These are phyloP conservation scores for Xylocopa sonorina DNA, from an alignment of 1,140 invertebrate genomes.

Conservation along the genomic window DNA sequence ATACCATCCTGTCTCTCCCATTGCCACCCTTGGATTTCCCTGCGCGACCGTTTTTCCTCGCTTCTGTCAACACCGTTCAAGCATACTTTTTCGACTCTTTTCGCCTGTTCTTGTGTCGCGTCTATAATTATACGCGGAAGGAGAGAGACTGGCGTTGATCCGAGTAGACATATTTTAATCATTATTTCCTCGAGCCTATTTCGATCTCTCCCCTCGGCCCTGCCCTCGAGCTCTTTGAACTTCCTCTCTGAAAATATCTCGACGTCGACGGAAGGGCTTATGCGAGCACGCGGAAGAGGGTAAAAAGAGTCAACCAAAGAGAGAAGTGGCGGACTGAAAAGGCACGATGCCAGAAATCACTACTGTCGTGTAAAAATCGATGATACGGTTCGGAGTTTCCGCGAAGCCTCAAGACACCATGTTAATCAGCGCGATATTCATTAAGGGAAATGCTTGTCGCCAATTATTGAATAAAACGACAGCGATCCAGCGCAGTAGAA, in stretches of 20 bases:
- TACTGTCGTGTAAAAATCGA: conserved; percentile 2
- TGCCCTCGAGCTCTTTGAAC: background rate
- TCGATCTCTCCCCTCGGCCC: no score
- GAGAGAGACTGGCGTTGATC: no score
- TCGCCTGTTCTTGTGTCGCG: no score
- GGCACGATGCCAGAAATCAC: conserved; percentile 23
- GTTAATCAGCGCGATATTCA: conserved; percentile 36
- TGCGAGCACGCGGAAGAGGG: background rate
- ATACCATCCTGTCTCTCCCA: no score
- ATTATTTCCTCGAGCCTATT: no score
- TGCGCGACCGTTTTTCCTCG: no score
- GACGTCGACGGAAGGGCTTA: conserved; percentile 17
- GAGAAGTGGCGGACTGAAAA: background rate
- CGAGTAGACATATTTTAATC: no score
- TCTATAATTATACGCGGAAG: no score
- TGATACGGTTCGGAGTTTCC: background rate
- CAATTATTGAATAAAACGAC: conserved; percentile 18
- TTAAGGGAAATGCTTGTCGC: conserved; percentile 22
- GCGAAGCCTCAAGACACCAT: background rate
- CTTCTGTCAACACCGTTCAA: no score
- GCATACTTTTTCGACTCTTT: no score
- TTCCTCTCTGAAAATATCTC: conserved; percentile 28
- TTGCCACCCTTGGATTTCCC: no score
- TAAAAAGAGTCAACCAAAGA: background rate
- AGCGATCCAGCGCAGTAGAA: background rate